Conservation (phyloP, 2,888 invertebrate species). For the Lymantria monacha region DNA sequence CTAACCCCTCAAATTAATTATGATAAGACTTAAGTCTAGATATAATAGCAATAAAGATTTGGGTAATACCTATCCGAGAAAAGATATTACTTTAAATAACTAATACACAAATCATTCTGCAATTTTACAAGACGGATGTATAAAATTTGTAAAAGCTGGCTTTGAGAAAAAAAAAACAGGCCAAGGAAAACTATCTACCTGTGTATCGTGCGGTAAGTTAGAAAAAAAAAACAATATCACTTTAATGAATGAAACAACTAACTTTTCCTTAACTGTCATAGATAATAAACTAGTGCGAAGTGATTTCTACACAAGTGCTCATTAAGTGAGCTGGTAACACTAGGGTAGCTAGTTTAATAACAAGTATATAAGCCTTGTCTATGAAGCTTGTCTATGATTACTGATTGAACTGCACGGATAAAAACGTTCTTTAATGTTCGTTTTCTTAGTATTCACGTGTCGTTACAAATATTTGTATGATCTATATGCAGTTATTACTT, state of each 20-base stretch:
- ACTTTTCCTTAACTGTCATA: neutral
- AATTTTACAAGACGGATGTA: neutral
- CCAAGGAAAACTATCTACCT: neutral
- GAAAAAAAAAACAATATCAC: conserved; percentile 4
- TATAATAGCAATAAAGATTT: no score
- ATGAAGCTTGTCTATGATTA: neutral
- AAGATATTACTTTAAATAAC: no score
- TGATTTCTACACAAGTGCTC: conserved; percentile 5
- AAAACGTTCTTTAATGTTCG: neutral
- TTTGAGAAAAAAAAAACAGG: neutral
- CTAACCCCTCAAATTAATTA: no score
- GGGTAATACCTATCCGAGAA: no score
- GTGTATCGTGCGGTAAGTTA: neutral
- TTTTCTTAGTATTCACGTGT: no score
- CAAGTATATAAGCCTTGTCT: neutral
- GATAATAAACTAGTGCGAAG: neutral
- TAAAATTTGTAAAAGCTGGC: neutral
- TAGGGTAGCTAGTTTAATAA: neutral
- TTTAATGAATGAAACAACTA: neutral
- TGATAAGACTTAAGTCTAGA: no score
- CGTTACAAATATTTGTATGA: no score
- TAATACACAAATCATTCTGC: neutral
- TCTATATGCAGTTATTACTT: no score
- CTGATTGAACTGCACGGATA: neutral
- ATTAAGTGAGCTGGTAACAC: conserved; percentile 1